These are phyloP conservation scores for Leptobrachium ailaonicum DNA, from an alignment of 2,113 vertebrate species.

Conservation along the genomic window DNA sequence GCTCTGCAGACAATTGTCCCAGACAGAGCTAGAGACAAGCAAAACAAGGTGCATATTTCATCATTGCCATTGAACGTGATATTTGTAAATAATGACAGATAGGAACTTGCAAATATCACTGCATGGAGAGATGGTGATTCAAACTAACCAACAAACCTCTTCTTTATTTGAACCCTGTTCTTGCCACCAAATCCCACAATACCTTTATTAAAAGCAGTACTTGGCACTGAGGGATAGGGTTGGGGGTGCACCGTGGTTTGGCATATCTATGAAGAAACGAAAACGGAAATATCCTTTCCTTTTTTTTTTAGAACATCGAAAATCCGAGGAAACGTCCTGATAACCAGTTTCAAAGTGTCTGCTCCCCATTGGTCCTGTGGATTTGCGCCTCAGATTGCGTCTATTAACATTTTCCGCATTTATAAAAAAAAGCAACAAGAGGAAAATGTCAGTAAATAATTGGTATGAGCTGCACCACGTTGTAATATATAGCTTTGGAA, in stretches of 20 bases:
- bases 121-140: neutral
- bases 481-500: constrained; percentile 4
- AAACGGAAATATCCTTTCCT: constrained; percentile 4
- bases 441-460: neutral
- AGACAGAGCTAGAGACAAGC: constrained; percentile 63
- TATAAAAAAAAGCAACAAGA: neutral
- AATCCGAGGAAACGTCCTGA: neutral
- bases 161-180: neutral
- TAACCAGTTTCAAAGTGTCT: neutral
- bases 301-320: neutral
- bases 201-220: neutral
- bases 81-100: neutral
- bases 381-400: neutral
- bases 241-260: neutral
- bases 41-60: constrained; percentile 46
- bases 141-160: constrained; percentile 7
- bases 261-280: neutral
- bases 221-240: neutral
- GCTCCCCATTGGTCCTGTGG: constrained; percentile 18
- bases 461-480: neutral
- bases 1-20: constrained; percentile 71
- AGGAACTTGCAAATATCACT: neutral
- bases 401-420: neutral
- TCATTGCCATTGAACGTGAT: neutral
- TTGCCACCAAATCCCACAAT: neutral